A percentile compares a stretch with the other conserved stretches of the same genome.
Evolutionary conservation across 2,797 vertebrate genomes (phyloP).

Genomic region (Megaceryle alcyon): DNA sequence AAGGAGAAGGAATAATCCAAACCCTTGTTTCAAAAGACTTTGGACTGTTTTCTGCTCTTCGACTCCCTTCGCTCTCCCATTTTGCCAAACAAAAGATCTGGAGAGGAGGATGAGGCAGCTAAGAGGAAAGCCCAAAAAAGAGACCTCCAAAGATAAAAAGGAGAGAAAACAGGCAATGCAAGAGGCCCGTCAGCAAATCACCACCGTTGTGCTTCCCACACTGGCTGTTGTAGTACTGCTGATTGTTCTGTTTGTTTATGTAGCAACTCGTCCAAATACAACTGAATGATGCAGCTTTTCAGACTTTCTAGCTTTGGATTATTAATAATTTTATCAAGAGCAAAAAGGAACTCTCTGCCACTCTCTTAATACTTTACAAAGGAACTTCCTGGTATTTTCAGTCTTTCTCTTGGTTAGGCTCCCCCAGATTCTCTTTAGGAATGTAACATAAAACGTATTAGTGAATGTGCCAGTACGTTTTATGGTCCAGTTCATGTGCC

Average conservation of each 20-base stretch:
- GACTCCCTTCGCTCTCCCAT: not conserved
- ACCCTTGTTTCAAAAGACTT: not conserved
- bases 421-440: slow-evolving; percentile 63
- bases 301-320: slow-evolving; percentile 21
- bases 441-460: slow-evolving; percentile 73
- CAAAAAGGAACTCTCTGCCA: slow-evolving; percentile 18
- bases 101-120: slow-evolving; percentile 91
- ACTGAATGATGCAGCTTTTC: slow-evolving; percentile 80
- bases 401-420: slow-evolving; percentile 71
- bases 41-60: not conserved
- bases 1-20: not conserved
- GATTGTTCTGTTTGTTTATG: slow-evolving; percentile 94
- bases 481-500: slow-evolving; percentile 81
- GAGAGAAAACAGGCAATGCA: slow-evolving; percentile 97
- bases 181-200: slow-evolving; percentile 93
- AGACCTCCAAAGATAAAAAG: slow-evolving; percentile 96
- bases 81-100: not conserved
- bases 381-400: slow-evolving; percentile 57
- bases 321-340: slow-evolving; percentile 13
- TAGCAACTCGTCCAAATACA: slow-evolving; percentile 90
- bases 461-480: slow-evolving; percentile 71
- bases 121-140: slow-evolving; percentile 97
- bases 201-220: slow-evolving; percentile 92
- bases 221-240: slow-evolving; percentile 88
- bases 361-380: slow-evolving; percentile 15